A percentile compares a stretch with the other conserved stretches of the same genome.
Evolutionary conservation across 2,797 vertebrate species (phyloP).

Genomic region (Prunella strophiata): DNA sequence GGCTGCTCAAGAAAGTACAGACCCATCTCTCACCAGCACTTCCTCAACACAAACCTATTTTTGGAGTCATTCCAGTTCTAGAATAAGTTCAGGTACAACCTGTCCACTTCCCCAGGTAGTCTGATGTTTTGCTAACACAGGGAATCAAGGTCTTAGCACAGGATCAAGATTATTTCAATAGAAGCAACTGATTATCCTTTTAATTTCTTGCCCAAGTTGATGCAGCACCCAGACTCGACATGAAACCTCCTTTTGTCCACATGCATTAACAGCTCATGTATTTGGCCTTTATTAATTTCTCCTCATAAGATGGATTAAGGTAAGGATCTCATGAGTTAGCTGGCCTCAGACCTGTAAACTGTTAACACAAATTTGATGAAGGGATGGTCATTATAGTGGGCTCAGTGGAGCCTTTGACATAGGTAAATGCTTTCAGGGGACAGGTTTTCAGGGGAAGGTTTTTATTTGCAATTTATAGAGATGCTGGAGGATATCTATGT

Average conservation of each 20-base stretch:
- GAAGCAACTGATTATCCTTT: background rate
- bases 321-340: background rate
- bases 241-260: background rate
- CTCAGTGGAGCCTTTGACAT: background rate
- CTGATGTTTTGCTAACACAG: background rate
- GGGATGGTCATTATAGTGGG: background rate
- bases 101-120: background rate
- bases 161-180: background rate
- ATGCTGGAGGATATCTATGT: background rate
- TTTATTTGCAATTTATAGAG: background rate
- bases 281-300: background rate
- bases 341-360: conserved; percentile 1
- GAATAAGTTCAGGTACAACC: background rate
- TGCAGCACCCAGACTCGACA: background rate
- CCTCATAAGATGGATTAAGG: background rate
- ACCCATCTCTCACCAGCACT: background rate
- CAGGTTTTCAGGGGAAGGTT: background rate
- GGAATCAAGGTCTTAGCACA: background rate
- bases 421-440: background rate
- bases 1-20: background rate
- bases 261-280: background rate
- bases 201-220: background rate
- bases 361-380: conserved; percentile 20
- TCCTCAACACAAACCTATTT: background rate
- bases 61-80: background rate